These are phyloP conservation scores for Phyllotreta striolata DNA, from an alignment of 2,888 invertebrate species.

Conservation along the genomic window DNA sequence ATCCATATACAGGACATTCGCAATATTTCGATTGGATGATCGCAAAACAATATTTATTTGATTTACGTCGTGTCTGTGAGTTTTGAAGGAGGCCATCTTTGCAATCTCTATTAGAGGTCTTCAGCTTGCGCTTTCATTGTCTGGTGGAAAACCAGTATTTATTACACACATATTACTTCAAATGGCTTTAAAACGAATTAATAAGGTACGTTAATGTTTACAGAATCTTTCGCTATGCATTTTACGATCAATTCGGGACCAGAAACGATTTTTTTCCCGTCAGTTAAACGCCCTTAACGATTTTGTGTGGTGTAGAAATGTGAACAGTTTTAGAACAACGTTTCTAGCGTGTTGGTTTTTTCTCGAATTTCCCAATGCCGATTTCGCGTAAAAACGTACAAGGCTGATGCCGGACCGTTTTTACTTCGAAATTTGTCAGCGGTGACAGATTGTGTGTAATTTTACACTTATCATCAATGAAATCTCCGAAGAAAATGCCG, in stretches of 20 bases:
- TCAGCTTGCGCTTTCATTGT: slow-evolving; percentile 85
- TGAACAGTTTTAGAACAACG: slow-evolving; percentile 70
- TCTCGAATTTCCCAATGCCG: slow-evolving; percentile 32
- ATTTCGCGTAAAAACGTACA: slow-evolving; percentile 28
- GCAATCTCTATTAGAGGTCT: slow-evolving; percentile 87
- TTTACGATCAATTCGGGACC: slow-evolving; percentile 43
- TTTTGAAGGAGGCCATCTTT: slow-evolving; percentile 86
- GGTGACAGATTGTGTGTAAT: slow-evolving; percentile 36
- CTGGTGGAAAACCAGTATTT: slow-evolving; percentile 80
- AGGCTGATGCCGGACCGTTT: slow-evolving; percentile 27
- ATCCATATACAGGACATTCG: slow-evolving; percentile 33
- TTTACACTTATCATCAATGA: slow-evolving; percentile 37
- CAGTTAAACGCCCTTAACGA: slow-evolving; percentile 65
- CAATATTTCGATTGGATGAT: slow-evolving; percentile 40
- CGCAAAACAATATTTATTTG: slow-evolving; percentile 59
- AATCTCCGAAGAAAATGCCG: slow-evolving; percentile 55
- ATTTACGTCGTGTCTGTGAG: slow-evolving; percentile 76
- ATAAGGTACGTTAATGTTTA: slow-evolving; percentile 79
- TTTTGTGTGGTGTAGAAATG: slow-evolving; percentile 71
- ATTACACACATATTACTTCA: slow-evolving; percentile 73
- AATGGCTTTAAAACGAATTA: slow-evolving; percentile 98
- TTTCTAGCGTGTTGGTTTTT: slow-evolving; percentile 37
- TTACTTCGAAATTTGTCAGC: slow-evolving; percentile 31
- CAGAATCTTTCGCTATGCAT: slow-evolving; percentile 45
- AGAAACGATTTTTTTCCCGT: slow-evolving; percentile 46